These are phyloP conservation scores for Gymnopithys bicolor DNA, from an alignment of 2,797 vertebrate species.

Conservation along the genomic window DNA sequence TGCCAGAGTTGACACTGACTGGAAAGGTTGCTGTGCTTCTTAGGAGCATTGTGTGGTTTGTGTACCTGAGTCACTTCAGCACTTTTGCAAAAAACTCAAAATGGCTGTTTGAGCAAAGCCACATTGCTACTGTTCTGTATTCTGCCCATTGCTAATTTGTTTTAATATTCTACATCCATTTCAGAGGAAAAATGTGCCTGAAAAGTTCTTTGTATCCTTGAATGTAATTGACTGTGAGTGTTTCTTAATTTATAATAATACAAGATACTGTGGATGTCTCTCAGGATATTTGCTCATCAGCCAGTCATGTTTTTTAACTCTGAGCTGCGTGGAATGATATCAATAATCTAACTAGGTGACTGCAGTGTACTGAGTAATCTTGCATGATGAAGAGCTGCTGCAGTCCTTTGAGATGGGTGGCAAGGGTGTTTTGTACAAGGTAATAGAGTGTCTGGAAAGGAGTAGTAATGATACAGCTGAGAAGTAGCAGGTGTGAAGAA, in stretches of 20 bases:
- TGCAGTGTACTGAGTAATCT: conserved; percentile 7
- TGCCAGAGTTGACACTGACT: background rate
- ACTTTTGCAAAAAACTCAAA: background rate
- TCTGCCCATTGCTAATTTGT: background rate
- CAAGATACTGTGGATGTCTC: background rate
- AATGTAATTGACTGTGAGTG: conserved; percentile 24
- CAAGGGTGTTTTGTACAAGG: background rate
- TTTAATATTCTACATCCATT: background rate
- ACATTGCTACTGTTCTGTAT: background rate
- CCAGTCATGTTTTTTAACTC: conserved; percentile 14
- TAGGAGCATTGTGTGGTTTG: background rate
- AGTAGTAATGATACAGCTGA: background rate
- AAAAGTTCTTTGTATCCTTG: conserved; percentile 12
- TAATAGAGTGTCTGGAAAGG: conserved; percentile 1
- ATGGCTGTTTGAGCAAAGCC: background rate
- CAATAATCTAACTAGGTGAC: background rate
- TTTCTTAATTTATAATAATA: conserved; percentile 37
- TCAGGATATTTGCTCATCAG: conserved; percentile 8
- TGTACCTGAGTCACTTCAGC: background rate
- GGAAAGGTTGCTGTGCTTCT: background rate
- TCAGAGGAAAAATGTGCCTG: background rate
- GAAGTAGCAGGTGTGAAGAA: conserved; percentile 10
- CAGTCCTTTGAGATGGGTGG: conserved; percentile 35
- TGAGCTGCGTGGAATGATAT: background rate
- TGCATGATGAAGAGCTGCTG: conserved; percentile 2